These are phyloP conservation scores for Scaptomyza montana DNA, from an alignment of 1,140 invertebrate genomes.

Conservation along the genomic window DNA sequence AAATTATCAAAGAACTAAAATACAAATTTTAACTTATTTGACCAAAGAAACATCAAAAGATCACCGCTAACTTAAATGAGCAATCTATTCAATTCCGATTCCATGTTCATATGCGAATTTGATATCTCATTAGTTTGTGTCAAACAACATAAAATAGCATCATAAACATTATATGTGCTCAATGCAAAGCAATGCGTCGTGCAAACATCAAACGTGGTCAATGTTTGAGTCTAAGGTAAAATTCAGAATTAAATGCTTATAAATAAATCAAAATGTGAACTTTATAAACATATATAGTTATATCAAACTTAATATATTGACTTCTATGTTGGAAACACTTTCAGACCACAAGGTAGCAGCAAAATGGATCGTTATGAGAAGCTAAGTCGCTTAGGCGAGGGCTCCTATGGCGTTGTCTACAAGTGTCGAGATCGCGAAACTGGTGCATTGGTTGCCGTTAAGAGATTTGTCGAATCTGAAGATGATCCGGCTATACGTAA, in stretches of 20 bases:
- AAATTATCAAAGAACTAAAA: conserved; percentile 20
- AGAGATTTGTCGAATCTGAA: conserved; percentile 99
- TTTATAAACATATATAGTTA: neutral
- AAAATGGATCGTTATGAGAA: conserved; percentile 99
- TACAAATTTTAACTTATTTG: neutral
- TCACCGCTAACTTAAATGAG: conserved; percentile 30
- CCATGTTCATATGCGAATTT: conserved; percentile 26
- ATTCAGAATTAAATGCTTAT: neutral
- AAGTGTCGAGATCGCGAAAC: conserved; percentile 98
- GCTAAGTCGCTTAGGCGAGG: conserved; percentile 97
- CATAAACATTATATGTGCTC: conserved; percentile 70
- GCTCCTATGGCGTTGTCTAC: conserved; percentile 99
- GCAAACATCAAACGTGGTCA: conserved; percentile 81
- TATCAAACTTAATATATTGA: neutral
- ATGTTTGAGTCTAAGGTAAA: conserved; percentile 82
- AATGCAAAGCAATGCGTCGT: conserved; percentile 82
- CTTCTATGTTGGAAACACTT: conserved; percentile 26
- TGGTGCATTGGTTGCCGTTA: conserved; percentile 98
- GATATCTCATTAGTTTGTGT: conserved; percentile 70
- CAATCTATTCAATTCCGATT: conserved; percentile 4
- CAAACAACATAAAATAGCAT: conserved; percentile 55
- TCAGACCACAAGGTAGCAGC: conserved; percentile 92
- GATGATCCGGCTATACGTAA: conserved; percentile 99
- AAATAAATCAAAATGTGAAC: neutral
- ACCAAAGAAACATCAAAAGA: conserved; percentile 14